phyloP scores from a whole-genome alignment of 2,888 invertebrate species.

The Corbicula japonica region DNA sequence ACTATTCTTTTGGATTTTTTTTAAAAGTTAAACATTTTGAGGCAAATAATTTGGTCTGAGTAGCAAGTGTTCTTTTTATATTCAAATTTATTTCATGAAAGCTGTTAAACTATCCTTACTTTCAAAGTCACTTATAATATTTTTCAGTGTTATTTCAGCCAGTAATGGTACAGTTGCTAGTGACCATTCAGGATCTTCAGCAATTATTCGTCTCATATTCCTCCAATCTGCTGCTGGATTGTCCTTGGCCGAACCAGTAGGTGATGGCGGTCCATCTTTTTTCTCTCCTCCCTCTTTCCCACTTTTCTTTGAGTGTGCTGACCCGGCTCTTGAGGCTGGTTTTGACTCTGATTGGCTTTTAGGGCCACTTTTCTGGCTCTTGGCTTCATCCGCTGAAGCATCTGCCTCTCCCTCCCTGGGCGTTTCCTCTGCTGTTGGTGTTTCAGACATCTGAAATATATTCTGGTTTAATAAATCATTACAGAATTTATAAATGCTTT shows the following conservation, averaged over 20 bases:
- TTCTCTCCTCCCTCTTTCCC: constrained; percentile 67
- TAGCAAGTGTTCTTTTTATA: too few species aligned
- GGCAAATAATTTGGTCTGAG: too few species aligned
- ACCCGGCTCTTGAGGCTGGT: constrained; percentile 71
- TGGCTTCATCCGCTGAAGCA: constrained; percentile 66
- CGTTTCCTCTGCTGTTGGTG: constrained; percentile 57
- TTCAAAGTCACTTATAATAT: constrained; percentile 85
- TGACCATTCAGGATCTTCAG: constrained; percentile 86
- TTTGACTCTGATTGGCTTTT: constrained; percentile 74
- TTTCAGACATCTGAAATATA: constrained; percentile 63
- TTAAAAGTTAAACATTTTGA: too few species aligned
- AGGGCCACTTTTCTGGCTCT: constrained; percentile 70
- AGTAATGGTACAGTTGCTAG: constrained; percentile 86
- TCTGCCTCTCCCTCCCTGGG: constrained; percentile 62
- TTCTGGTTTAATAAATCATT: not conserved
- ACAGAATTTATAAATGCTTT: not conserved
- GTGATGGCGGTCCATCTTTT: constrained; percentile 69
- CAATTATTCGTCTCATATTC: constrained; percentile 85
- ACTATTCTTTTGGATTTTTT: too few species aligned
- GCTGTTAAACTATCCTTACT: constrained; percentile 78
- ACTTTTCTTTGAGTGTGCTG: constrained; percentile 76
- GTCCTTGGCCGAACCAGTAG: constrained; percentile 72
- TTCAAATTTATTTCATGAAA: too few species aligned
- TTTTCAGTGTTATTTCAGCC: constrained; percentile 83
- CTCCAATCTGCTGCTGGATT: constrained; percentile 81